Base-by-base conservation (phyloP, 1,140 invertebrate species). In the Drosophila sp. region DNA sequence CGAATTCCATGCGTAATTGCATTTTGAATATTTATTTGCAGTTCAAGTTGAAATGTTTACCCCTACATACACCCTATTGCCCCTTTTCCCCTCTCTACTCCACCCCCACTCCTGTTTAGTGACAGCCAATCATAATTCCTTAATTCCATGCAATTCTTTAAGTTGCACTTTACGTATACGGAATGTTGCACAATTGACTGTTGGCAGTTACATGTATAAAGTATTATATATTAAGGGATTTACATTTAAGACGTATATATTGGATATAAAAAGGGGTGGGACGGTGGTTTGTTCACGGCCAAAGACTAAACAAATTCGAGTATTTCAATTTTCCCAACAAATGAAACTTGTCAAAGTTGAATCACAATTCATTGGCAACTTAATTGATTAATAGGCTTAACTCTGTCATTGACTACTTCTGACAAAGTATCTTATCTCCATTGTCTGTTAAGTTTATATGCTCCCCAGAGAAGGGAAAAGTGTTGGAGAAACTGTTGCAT, bases 1-100 rank as follows among this genome's bases (percentile, higher is more conserved):
- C 62, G 65, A 89, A 82, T 87, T 82, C 76, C 63, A 89, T 81
- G 76, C 82, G 84, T 83, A 89, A 82, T 87, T 87, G 83, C 82
- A 86, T 87, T 81, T 43, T 66, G 61, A 86, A 86, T 86, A 86
- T 87, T 81, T 84, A 80, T 81, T 75, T 75, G 70, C 34, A 38
- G 57, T 72, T 43, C 13, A 13, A 45, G 40, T 70, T 54, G 9
- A 38, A 66, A 14, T 48, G 25, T 21, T 57, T 48, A 1, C 18
- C 9, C n/a, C 32, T 21, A 3, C 11, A 38, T 2, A 2, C n/a
- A 38, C 36, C 2, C 36, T 3, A n/a, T 8, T 38, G 0, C 50
- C 29, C 1, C 14, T 9, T 6, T 2, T 16, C 7, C 36, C 38
- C n/a, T 41, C 8, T 21, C n/a, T 11, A n/a, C 0, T 18, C 1